Percentiles rank a stretch among this genome's conserved stretches.
These are phyloP conservation scores for Eupithecia subumbrata DNA, from an alignment of 2,888 invertebrate genomes.

Conservation along the genomic window DNA sequence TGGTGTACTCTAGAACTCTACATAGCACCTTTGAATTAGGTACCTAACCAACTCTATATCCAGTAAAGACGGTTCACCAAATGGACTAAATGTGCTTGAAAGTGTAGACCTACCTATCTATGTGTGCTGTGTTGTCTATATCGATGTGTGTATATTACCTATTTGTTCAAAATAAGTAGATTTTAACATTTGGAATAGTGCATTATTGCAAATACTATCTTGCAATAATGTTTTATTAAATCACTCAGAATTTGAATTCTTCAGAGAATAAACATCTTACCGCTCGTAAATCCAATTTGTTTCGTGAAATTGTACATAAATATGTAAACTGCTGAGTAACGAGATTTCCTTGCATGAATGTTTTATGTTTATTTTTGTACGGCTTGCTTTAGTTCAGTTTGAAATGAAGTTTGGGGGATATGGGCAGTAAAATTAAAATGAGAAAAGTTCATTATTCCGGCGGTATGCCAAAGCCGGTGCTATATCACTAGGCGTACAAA, in stretches of 20 bases:
- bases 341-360: slow-evolving; percentile 84
- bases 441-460: slow-evolving; percentile 14
- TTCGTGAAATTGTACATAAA: slow-evolving; percentile 47
- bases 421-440: slow-evolving; percentile 27
- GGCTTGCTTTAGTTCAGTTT: slow-evolving; percentile 46
- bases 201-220: neutral
- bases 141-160: slow-evolving; percentile 5
- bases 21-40: neutral
- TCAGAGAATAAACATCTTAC: slow-evolving; percentile 32
- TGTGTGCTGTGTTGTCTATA: slow-evolving; percentile 1
- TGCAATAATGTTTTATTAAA: slow-evolving; percentile 24
- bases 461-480: slow-evolving; percentile 4
- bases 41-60: neutral
- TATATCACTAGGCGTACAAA: slow-evolving; percentile 10
- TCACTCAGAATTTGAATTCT: slow-evolving; percentile 26
- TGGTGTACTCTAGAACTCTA: neutral
- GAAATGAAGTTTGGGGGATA: slow-evolving; percentile 23
- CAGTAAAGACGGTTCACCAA: neutral
- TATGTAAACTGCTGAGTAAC: slow-evolving; percentile 69
- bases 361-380: slow-evolving; percentile 50
- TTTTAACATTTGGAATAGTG: slow-evolving; percentile 15
- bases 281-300: slow-evolving; percentile 35
- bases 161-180: slow-evolving; percentile 13
- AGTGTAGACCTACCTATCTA: neutral
- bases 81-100: neutral